phyloP scores from a whole-genome alignment of 2,888 invertebrate genomes.

The Drosophila glabriapex region DNA sequence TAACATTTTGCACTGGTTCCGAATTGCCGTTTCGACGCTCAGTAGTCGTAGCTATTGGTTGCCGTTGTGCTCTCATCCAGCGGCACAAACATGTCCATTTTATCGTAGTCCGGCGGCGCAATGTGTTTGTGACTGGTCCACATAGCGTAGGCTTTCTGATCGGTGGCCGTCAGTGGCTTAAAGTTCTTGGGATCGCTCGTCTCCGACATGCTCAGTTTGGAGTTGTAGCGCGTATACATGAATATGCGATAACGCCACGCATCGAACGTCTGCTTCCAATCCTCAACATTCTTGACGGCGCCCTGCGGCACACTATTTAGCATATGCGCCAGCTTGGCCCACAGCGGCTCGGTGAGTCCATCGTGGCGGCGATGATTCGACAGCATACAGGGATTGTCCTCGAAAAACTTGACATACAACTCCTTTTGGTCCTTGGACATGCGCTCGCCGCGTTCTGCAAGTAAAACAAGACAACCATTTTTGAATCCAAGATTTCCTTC shows the following conservation, averaged over 20 bases:
- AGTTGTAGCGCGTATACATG: constrained; percentile 83
- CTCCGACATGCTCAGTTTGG: constrained; percentile 80
- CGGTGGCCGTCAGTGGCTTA: constrained; percentile 81
- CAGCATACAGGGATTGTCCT: constrained; percentile 83
- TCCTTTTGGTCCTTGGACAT: constrained; percentile 84
- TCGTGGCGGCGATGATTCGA: constrained; percentile 82
- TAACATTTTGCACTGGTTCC: constrained; percentile 58
- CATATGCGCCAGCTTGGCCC: constrained; percentile 79
- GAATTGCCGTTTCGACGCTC: constrained; percentile 16
- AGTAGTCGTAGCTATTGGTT: constrained; percentile 81
- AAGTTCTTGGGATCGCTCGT: constrained; percentile 82
- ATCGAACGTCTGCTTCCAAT: constrained; percentile 84
- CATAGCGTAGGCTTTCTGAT: constrained; percentile 83
- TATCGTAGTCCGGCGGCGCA: constrained; percentile 78
- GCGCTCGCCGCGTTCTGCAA: constrained; percentile 81
- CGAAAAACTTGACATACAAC: constrained; percentile 82
- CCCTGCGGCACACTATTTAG: constrained; percentile 83
- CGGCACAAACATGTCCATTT: constrained; percentile 81
- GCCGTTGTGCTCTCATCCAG: constrained; percentile 77
- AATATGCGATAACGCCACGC: constrained; percentile 83
- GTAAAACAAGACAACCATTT: neutral
- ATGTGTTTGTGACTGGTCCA: constrained; percentile 83
- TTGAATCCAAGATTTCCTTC: neutral
- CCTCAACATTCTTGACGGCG: constrained; percentile 82
- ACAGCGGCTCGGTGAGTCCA: constrained; percentile 78